phyloP scores from a whole-genome alignment of 2,113 vertebrate species.

The Myiagra hebetior region DNA sequence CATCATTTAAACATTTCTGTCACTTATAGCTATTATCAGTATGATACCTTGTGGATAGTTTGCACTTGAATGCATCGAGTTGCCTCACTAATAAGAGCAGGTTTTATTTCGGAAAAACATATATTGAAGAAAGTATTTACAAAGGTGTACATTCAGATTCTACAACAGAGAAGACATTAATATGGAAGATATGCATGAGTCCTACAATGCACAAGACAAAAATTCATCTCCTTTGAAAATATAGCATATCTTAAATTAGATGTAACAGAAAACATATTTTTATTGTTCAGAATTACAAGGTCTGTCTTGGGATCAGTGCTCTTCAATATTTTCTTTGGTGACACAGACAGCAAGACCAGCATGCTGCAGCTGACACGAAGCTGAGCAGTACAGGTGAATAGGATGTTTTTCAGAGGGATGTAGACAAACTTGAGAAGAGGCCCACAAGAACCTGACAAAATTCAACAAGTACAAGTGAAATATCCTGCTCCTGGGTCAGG shows the following conservation, averaged over 20 bases:
- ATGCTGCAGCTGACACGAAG: background rate
- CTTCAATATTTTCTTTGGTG: background rate
- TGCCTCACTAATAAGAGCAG: background rate
- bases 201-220: background rate
- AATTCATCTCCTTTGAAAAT: background rate
- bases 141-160: background rate
- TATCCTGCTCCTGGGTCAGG: accelerated
- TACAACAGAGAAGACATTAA: background rate
- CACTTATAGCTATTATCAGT: background rate
- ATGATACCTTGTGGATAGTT: background rate
- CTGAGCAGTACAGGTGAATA: background rate
- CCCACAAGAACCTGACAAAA: background rate
- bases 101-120: background rate
- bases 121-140: background rate
- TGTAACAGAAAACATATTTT: background rate
- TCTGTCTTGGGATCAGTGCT: background rate
- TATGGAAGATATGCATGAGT: background rate
- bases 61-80: background rate
- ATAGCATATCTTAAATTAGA: background rate
- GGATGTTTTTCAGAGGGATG: background rate
- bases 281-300: background rate
- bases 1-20: background rate
- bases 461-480: background rate
- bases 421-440: background rate
- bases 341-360: background rate